Percentiles rank a stretch among this genome's conserved stretches.
These are phyloP conservation scores for Coreoperca whiteheadi DNA, from an alignment of 2,113 vertebrate genomes.

Conservation along the genomic window DNA sequence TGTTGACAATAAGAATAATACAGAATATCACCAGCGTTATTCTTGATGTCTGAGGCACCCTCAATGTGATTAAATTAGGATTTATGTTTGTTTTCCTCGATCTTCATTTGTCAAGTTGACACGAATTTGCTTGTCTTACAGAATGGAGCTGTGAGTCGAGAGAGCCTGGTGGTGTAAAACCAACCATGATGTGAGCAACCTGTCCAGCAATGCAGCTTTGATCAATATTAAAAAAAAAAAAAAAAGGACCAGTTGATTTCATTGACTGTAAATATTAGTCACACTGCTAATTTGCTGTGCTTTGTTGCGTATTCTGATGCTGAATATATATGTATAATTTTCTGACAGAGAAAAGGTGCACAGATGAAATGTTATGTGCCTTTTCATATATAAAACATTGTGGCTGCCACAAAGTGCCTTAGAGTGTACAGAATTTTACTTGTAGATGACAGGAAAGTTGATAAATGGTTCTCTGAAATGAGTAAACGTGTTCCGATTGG, in stretches of 20 bases:
- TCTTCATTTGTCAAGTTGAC: background rate
- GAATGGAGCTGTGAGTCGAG: constrained; percentile 91
- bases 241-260: constrained; percentile 1
- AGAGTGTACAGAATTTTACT: constrained; percentile 67
- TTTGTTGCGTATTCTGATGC: constrained; percentile 24
- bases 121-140: constrained; percentile 69
- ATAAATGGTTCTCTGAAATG: constrained; percentile 4
- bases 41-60: background rate
- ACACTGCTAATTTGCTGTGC: constrained; percentile 29
- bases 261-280: constrained; percentile 60
- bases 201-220: background rate
- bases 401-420: constrained; percentile 84
- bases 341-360: constrained; percentile 9
- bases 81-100: background rate
- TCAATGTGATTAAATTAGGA: background rate
- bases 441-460: constrained; percentile 7
- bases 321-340: constrained; percentile 44
- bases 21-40: background rate
- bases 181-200: background rate
- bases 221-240: background rate
- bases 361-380: background rate
- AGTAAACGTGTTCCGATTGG: background rate
- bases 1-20: background rate
- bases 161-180: constrained; percentile 92
- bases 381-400: constrained; percentile 60